phyloP scores from a whole-genome alignment of 2,113 vertebrate genomes.

The Microcebus tavaratra region DNA sequence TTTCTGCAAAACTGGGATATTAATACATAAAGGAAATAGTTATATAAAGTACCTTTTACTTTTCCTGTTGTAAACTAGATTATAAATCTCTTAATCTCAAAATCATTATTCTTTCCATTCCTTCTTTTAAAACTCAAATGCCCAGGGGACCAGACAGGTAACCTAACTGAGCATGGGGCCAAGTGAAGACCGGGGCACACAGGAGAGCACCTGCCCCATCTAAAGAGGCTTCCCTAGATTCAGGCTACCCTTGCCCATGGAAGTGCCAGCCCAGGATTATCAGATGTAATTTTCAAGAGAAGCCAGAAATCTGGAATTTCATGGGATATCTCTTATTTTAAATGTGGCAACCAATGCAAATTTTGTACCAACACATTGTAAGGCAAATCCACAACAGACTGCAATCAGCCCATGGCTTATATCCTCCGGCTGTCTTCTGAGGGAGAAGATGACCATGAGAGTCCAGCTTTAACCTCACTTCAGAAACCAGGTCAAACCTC shows the following conservation, averaged over 20 bases:
- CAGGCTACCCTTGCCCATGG: background rate
- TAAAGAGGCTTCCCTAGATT: background rate
- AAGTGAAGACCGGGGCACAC: fast-evolving
- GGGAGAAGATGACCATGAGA: background rate
- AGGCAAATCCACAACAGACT: background rate
- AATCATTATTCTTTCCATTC: background rate
- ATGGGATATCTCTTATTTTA: background rate
- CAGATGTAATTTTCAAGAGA: background rate
- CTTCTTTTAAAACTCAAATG: constrained; percentile 4
- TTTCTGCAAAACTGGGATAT: background rate
- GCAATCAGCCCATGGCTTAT: background rate
- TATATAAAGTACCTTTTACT: background rate
- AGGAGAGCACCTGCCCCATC: background rate
- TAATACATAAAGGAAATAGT: background rate
- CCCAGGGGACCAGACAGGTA: background rate
- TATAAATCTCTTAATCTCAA: background rate
- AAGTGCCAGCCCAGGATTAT: background rate
- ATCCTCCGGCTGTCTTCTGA: background rate
- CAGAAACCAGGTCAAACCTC: background rate
- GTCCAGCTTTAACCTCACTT: background rate
- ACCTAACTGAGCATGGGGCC: no score
- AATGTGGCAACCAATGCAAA: constrained; percentile 6
- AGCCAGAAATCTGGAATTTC: constrained; percentile 18
- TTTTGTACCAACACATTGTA: background rate
- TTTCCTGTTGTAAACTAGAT: background rate